These are phyloP conservation scores for Enteromius anoplus DNA, from an alignment of 2,797 vertebrate species.

Conservation along the genomic window DNA sequence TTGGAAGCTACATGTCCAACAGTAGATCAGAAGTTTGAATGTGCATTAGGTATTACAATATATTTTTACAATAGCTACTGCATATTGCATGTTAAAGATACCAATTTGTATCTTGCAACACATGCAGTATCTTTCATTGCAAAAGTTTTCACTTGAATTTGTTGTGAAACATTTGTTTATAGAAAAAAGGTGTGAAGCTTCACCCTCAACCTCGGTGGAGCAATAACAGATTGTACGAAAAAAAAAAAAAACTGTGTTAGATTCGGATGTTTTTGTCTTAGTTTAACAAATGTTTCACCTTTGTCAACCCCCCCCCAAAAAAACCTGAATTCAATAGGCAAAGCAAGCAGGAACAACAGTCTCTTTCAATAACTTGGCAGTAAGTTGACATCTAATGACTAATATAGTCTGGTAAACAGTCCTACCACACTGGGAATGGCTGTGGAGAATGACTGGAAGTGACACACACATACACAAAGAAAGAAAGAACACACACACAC, in stretches of 20 bases:
- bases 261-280: not conserved
- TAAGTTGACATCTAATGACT: conserved; percentile 68
- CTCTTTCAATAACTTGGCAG: conserved; percentile 53
- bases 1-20: not conserved
- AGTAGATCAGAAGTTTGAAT: not conserved
- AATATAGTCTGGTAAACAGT: conserved; percentile 67
- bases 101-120: no score
- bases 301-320: not conserved
- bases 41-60: not conserved
- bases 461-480: not conserved
- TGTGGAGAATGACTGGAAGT: conserved; percentile 46
- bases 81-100: not conserved
- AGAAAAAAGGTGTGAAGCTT: not conserved
- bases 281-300: no score
- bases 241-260: not conserved
- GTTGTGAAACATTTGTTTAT: not conserved
- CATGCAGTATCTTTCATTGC: no score
- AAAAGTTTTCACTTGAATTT: no score
- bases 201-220: not conserved
- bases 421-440: conserved; percentile 53
- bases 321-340: not conserved
- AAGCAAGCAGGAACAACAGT: not conserved
- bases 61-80: not conserved
- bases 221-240: not conserved
- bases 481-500: not conserved